These are phyloP conservation scores for Ptilonorhynchus violaceus DNA, from an alignment of 2,113 vertebrate species.

Conservation along the genomic window DNA sequence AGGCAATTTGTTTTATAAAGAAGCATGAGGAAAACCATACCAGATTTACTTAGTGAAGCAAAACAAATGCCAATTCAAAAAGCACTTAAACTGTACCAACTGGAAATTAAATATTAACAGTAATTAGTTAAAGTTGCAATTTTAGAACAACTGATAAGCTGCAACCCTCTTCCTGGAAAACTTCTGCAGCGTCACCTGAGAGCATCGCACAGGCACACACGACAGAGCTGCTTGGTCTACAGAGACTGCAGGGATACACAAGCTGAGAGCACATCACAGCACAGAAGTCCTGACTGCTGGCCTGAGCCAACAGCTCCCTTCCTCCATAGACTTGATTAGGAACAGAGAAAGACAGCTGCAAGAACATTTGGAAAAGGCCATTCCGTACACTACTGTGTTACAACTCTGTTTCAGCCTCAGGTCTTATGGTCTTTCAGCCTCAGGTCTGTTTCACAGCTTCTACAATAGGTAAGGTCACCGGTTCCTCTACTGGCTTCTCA, in stretches of 20 bases:
- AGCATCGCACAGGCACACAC: accelerated
- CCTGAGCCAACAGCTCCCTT: neutral
- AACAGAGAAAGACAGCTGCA: neutral
- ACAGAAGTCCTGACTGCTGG: neutral
- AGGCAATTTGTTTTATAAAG: constrained; percentile 38
- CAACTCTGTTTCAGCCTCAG: neutral
- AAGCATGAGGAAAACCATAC: neutral
- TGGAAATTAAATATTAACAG: neutral
- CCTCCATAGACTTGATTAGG: neutral
- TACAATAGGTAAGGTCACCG: neutral
- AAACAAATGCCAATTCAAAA: constrained; percentile 34
- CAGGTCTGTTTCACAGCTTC: neutral
- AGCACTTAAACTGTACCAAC: neutral
- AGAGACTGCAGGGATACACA: neutral
- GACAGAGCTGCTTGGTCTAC: neutral
- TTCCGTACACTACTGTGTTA: accelerated
- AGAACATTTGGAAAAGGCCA: neutral
- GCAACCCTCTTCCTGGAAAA: neutral
- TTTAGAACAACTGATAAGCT: neutral
- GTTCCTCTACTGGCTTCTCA: neutral
- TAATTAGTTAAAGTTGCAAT: neutral
- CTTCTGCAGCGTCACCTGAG: accelerated
- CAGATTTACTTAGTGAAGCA: neutral
- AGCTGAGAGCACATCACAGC: neutral
- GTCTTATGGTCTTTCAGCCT: neutral